Base-by-base conservation (phyloP, 1,140 invertebrate genomes). In the Dinoponera quadriceps region DNA sequence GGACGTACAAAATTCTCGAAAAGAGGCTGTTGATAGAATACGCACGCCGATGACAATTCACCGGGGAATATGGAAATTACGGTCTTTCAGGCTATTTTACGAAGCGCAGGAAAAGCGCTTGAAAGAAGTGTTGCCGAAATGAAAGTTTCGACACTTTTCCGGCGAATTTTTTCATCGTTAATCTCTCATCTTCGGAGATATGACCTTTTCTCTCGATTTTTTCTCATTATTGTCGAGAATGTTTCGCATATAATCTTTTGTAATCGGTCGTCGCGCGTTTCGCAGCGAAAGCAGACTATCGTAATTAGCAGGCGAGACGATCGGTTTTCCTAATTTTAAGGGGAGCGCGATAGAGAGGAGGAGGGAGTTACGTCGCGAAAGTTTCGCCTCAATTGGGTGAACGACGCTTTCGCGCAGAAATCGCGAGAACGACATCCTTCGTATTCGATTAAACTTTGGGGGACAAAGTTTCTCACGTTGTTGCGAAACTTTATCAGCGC, bases 391-490 rank as follows among this genome's bases (percentile, higher is more conserved):
- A 65, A 80, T 69, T 27, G 68, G 65, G 48, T 66, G 72, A 62
- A 80, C 68, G 54, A 74, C 68, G 85, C 48, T 74, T 74, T 82
- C 85, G 68, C 54, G 49, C 85, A 84, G 85, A 86, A 86, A 86
- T 86, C 85, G 84, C 85, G 85, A 86, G 84, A 85, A 86, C 62
- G 84, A 86, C 85, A 86, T 82, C 77, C 63, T 71, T 71, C 65
- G 54, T 85, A 57, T 82, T 86, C 84, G 84, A 85, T 86, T 62
- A 71, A 80, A 80, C 65, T 80, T 80, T 33, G 51, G 18, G 7
- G 20, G 44, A 74, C 71, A 5, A 82, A 73, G 55, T 75, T 73
- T 57, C 25, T 78, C 29, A 69, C 22, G 51, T 80, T 80, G 65
- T 80, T 71, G 59, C 65, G 65, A 57, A 71, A 69, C 75, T 80